Conservation (phyloP, 2,797 vertebrate species). For the Amazona ochrocephala region DNA sequence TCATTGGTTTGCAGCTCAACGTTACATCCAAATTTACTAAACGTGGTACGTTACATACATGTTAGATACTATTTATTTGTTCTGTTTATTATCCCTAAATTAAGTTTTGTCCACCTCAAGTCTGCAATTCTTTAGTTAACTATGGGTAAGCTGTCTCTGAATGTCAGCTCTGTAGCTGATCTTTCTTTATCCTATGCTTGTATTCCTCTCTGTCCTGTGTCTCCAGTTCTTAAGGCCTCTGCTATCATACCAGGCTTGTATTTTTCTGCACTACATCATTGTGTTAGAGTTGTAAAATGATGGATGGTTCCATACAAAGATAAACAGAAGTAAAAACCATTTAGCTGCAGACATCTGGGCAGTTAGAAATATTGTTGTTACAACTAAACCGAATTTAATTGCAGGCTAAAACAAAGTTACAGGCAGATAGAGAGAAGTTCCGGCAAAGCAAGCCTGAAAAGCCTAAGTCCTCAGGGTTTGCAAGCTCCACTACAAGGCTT, state of each 20-base stretch:
- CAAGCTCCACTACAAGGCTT: not conserved
- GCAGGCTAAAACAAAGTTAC: not conserved
- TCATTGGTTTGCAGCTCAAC: rapidly evolving
- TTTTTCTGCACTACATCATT: not conserved
- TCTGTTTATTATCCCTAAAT: not conserved
- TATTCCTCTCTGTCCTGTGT: not conserved
- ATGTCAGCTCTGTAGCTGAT: not conserved
- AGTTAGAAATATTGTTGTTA: not conserved
- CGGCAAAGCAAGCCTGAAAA: not conserved
- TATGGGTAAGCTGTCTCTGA: not conserved
- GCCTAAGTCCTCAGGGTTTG: not conserved
- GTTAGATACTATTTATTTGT: not conserved
- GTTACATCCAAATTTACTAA: not conserved
- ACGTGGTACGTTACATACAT: not conserved
- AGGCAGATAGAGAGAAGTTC: not conserved
- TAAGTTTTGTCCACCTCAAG: not conserved
- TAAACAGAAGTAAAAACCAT: not conserved
- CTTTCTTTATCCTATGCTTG: not conserved
- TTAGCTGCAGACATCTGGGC: not conserved
- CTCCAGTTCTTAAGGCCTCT: not conserved
- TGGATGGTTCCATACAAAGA: not conserved
- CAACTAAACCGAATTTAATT: not conserved
- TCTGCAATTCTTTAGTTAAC: not conserved
- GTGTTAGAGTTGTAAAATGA: not conserved
- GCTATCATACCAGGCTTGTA: not conserved